phyloP scores from a whole-genome alignment of 1,140 invertebrate species.

The Ceratosolen fusciceps region DNA sequence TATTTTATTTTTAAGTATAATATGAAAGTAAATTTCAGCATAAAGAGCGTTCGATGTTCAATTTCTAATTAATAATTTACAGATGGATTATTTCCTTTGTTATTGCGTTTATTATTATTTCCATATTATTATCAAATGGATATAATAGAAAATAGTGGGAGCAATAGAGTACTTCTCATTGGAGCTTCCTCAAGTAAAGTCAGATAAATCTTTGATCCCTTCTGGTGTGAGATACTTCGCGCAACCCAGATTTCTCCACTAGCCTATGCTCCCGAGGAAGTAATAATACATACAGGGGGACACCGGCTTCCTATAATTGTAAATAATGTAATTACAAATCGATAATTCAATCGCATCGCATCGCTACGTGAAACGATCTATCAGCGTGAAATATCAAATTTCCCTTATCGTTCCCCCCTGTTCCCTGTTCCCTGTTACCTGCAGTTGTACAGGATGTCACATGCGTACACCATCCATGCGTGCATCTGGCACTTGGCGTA shows the following conservation, averaged over 20 bases:
- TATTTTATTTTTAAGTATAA: too few species aligned
- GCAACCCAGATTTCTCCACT: not conserved
- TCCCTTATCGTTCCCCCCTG: slow-evolving; percentile 44
- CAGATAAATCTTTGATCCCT: slow-evolving; percentile 16
- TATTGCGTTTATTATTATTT: too few species aligned
- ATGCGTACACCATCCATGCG: slow-evolving; percentile 37
- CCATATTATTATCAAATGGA: too few species aligned
- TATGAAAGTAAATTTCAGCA: too few species aligned
- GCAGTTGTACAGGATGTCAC: slow-evolving; percentile 44
- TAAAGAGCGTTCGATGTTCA: too few species aligned
- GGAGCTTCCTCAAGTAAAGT: not conserved
- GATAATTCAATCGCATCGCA: slow-evolving; percentile 39
- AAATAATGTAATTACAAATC: slow-evolving; percentile 44
- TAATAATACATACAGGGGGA: slow-evolving; percentile 28
- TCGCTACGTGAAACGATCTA: slow-evolving; percentile 32
- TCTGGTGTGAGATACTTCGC: not conserved
- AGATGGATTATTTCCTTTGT: too few species aligned
- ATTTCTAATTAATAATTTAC: too few species aligned
- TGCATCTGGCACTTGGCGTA: slow-evolving; percentile 37
- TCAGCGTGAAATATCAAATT: slow-evolving; percentile 49
- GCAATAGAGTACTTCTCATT: not conserved
- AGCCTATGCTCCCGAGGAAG: not conserved
- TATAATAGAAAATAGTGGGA: too few species aligned
- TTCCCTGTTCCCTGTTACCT: slow-evolving; percentile 18
- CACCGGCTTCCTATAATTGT: slow-evolving; percentile 27